Percentiles rank a stretch among this genome's conserved stretches.
Conservation (phyloP, 2,888 invertebrate genomes). For the Plagiodera versicolora region DNA sequence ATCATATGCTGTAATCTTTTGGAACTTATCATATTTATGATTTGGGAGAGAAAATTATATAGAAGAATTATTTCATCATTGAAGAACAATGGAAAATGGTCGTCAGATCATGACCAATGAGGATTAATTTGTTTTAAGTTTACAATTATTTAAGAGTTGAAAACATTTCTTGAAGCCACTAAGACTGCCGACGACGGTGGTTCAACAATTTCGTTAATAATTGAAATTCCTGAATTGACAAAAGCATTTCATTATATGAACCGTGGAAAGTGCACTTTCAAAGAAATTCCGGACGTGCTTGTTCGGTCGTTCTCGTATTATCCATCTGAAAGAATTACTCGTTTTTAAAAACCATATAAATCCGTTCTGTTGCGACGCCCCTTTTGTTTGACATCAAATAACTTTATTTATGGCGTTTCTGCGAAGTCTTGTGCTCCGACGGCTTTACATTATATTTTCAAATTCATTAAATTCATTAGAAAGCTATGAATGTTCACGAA, state of each 20-base stretch:
- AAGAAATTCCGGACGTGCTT: constrained; percentile 32
- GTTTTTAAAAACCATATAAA: constrained; percentile 33
- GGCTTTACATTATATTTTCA: constrained; percentile 11
- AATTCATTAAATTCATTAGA: constrained; percentile 15
- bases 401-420: constrained; percentile 30
- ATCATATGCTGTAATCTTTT: too few species aligned
- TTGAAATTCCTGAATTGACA: constrained; percentile 20
- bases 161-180: too few species aligned
- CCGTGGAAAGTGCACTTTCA: constrained; percentile 23
- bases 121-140: too few species aligned
- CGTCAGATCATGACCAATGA: too few species aligned
- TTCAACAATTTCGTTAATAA: not conserved
- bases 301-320: constrained; percentile 30
- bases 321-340: constrained; percentile 31
- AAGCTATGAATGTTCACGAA: constrained; percentile 2
- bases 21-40: too few species aligned
- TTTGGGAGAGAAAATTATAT: too few species aligned
- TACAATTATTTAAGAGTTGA: too few species aligned
- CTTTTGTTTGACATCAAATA: constrained; percentile 31
- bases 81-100: too few species aligned
- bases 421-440: constrained; percentile 16
- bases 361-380: constrained; percentile 20
- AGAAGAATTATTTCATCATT: too few species aligned
- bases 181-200: too few species aligned
- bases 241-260: constrained; percentile 22